Percentiles rank a stretch among this genome's conserved stretches.
These are phyloP conservation scores for Myotis planiceps DNA, from an alignment of 2,797 vertebrate genomes.

Conservation along the genomic window DNA sequence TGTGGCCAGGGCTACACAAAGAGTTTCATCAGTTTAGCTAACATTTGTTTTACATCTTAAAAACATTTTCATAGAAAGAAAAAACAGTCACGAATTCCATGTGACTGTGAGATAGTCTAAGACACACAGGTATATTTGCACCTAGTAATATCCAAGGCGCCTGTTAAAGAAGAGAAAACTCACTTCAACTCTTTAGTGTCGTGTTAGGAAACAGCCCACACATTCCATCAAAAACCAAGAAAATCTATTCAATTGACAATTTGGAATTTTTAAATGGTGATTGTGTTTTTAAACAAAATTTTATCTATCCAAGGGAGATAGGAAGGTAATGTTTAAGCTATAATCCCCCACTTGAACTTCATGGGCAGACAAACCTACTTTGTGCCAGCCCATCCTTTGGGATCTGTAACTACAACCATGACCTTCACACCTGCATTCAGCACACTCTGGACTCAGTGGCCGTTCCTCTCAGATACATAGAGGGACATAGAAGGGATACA, in stretches of 20 bases:
- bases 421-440: neutral
- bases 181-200: neutral
- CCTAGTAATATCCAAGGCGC: neutral
- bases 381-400: neutral
- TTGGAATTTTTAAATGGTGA: neutral
- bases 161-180: neutral
- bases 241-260: neutral
- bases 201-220: neutral
- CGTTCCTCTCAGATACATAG: neutral
- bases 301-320: neutral
- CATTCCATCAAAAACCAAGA: neutral
- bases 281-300: neutral
- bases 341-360: neutral
- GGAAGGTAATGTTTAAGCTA: neutral
- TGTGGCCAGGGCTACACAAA: neutral
- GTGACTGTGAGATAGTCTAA: neutral
- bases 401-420: neutral
- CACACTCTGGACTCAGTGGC: neutral
- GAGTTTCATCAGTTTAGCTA: neutral
- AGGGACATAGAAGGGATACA: neutral
- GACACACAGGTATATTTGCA: neutral
- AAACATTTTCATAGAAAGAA: neutral
- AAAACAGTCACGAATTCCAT: neutral
- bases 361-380: neutral
- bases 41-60: conserved; percentile 4